phyloP scores from a whole-genome alignment of 2,113 vertebrate species.

The Haemorhous mexicanus region DNA sequence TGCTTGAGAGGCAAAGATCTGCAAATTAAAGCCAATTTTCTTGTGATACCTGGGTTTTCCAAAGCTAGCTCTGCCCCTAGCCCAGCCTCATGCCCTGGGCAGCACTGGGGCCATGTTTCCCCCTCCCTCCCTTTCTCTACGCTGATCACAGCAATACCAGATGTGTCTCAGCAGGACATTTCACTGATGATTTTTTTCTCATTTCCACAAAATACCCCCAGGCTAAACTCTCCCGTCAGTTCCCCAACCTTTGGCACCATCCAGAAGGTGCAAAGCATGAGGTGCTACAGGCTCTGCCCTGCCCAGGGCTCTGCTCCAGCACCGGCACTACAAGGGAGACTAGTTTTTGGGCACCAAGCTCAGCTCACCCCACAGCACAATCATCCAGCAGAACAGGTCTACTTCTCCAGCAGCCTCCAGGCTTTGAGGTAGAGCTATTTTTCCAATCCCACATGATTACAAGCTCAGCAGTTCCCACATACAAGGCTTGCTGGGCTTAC shows the following conservation, averaged over 20 bases:
- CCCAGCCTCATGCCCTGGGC: neutral
- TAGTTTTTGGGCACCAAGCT: neutral
- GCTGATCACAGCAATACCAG: neutral
- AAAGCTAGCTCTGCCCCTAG: neutral
- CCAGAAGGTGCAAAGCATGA: neutral
- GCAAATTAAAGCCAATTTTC: neutral
- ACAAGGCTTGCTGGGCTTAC: neutral
- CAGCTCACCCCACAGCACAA: neutral
- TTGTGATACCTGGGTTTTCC: neutral
- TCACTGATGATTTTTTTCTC: neutral
- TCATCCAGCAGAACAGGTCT: neutral
- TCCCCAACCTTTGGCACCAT: neutral
- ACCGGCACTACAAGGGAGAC: accelerated
- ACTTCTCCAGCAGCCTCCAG: neutral
- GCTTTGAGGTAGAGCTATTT: neutral
- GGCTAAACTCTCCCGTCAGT: neutral
- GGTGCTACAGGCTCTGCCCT: neutral
- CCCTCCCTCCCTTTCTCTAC: neutral
- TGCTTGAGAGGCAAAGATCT: neutral
- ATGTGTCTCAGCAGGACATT: neutral
- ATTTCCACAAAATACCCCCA: neutral
- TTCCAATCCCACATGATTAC: neutral
- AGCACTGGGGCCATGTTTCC: neutral
- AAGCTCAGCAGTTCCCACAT: neutral
- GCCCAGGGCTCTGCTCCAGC: neutral